Conservation (phyloP, 2,888 invertebrate genomes). For the Ectobius pallidus region DNA sequence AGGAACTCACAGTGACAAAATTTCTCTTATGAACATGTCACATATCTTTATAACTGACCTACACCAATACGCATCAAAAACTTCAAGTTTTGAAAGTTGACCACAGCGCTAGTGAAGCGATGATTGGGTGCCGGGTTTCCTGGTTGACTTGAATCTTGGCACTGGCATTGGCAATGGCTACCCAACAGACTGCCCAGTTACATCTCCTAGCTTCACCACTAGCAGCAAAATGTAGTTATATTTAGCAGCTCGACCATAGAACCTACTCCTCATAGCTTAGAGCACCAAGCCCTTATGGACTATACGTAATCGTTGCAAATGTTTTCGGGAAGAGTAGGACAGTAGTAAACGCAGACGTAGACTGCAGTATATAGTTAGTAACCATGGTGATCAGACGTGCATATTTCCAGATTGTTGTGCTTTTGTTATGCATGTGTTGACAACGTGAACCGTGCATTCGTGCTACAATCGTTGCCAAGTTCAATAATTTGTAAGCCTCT, state of each 20-base stretch:
- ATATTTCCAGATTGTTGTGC: not conserved
- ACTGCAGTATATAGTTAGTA: constrained; percentile 7
- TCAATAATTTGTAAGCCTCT: constrained; percentile 8
- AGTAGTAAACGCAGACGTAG: not conserved
- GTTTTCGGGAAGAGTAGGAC: not conserved
- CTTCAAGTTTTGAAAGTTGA: not conserved
- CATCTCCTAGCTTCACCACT: not conserved
- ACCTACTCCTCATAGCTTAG: not conserved
- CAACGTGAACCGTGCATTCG: not conserved
- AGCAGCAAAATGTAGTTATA: constrained; percentile 3
- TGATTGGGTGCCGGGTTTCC: not conserved
- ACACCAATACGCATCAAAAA: no score
- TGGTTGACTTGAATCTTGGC: not conserved
- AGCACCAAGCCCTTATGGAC: constrained; percentile 8
- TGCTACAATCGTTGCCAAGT: not conserved
- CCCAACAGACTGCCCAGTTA: not conserved
- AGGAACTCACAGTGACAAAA: no score
- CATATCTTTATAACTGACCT: not conserved
- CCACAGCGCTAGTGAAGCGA: not conserved
- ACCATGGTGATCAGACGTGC: not conserved
- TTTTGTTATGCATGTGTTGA: constrained; percentile 5
- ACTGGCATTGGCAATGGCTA: constrained; percentile 13
- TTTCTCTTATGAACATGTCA: no score
- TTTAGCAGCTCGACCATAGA: constrained; percentile 2
- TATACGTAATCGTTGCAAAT: constrained; percentile 7